These are phyloP conservation scores for Triplophysa siluroides DNA, from an alignment of 2,113 vertebrate species.

Conservation along the genomic window DNA sequence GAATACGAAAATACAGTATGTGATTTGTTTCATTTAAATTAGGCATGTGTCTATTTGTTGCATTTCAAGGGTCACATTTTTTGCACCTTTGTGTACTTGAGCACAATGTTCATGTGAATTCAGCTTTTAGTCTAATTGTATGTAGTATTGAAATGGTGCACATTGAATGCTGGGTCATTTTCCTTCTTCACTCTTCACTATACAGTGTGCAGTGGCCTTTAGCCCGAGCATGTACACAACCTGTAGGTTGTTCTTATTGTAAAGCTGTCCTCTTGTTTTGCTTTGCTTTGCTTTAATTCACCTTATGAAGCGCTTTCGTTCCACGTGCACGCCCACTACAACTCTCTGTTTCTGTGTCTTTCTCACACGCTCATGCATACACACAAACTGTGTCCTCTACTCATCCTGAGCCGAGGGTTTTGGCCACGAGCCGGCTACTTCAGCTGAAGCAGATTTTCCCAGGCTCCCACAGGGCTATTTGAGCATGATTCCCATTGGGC, in stretches of 20 bases:
- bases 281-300: background rate
- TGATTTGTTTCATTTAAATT: no score
- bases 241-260: conserved; percentile 50
- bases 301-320: background rate
- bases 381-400: conserved; percentile 30
- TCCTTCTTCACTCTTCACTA: no score
- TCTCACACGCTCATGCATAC: conserved; percentile 18
- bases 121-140: no score
- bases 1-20: no score
- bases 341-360: conserved; percentile 56
- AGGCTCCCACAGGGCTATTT: conserved; percentile 78
- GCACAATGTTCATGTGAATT: no score
- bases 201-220: no score
- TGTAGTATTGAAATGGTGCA: no score
- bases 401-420: conserved; percentile 59
- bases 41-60: no score
- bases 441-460: conserved; percentile 73
- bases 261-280: conserved; percentile 14
- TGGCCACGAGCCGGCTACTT: conserved; percentile 73
- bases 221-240: no score
- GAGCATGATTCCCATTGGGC: conserved; percentile 75
- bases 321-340: background rate
- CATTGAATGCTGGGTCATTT: no score
- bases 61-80: no score
- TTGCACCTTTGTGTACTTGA: no score